These are phyloP conservation scores for Bostrychus sinensis DNA, from an alignment of 2,113 vertebrate species.

Conservation along the genomic window DNA sequence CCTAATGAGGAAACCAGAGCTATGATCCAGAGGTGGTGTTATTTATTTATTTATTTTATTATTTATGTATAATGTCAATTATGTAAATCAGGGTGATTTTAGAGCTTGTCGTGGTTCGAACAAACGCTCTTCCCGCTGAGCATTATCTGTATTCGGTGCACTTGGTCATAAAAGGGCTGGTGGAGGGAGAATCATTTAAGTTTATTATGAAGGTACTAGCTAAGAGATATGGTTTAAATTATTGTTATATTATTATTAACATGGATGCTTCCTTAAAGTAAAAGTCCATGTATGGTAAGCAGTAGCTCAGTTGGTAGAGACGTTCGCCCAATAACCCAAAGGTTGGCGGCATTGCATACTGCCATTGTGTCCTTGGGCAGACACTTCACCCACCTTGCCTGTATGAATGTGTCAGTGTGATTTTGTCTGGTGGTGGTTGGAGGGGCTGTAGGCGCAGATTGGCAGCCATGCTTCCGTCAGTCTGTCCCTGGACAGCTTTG, in stretches of 20 bases:
- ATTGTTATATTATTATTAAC: background rate
- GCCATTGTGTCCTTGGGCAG: too few relatives aligned
- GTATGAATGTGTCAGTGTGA: too few relatives aligned
- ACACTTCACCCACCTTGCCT: too few relatives aligned
- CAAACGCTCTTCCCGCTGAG: constrained; percentile 39
- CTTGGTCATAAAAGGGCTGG: constrained; percentile 33
- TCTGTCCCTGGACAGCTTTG: too few relatives aligned
- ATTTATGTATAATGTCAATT: constrained; percentile 78
- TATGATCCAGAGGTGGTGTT: constrained; percentile 63
- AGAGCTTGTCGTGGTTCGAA: constrained; percentile 26
- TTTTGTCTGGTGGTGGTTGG: too few relatives aligned
- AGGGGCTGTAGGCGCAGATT: too few relatives aligned
- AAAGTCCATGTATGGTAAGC: too few relatives aligned
- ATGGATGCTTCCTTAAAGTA: too few relatives aligned
- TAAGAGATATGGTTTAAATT: background rate
- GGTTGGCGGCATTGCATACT: too few relatives aligned
- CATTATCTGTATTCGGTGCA: constrained; percentile 47
- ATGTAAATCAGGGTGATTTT: constrained; percentile 74
- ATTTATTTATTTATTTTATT: constrained; percentile 74
- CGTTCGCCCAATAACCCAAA: too few relatives aligned
- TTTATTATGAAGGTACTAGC: background rate
- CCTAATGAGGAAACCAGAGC: constrained; percentile 73
- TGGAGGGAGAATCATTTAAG: constrained; percentile 33
- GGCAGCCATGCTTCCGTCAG: too few relatives aligned
- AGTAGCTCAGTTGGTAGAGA: too few relatives aligned